Evolutionary conservation across 2,797 vertebrate genomes (phyloP), one percentile per base, ranked within the genome.

Genomic region (Spea hammondii): DNA sequence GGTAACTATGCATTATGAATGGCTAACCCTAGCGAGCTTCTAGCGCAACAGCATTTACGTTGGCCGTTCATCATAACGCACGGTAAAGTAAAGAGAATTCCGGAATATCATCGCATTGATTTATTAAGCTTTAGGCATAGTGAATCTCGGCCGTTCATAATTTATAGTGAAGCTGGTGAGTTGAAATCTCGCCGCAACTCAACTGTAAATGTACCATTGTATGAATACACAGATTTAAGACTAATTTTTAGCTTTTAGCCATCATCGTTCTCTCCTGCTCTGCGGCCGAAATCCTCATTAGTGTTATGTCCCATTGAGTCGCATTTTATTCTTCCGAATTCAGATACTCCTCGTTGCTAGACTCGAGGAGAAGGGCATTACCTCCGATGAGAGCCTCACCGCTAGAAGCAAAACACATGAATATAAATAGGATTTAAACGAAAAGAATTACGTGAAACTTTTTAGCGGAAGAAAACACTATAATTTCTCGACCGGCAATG

Each of bases 391-490:
- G 68, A 65, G 79, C 48, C 46, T 49, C 45, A 67, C 67, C 5
- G 62, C 79, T 76, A 17, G 53, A 13, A 76, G 79, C 50, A 51
- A 76, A 80, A 76, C 68, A 13, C 79, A 80, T 80, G 73, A 80
- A 76, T 80, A 71, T 72, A 76, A 80, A 80, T 80, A 17, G 79
- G 68, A 66, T 80, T 72, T 54, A 76, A 76, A 80, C 76, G 68
- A 60, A 80, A 76, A 80, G 68, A 66, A 72, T 70, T 55, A 69
- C 65, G 47, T 74, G 17, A 17, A 62, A 50, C 53, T 32, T 46
- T 49, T 44, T 49, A 7, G 62, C 8, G 46, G 11, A 47, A 78
- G 54, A 66, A 72, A 80, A 72, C 79, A 72, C 60, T 46, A 54
- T 51, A 12, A 76, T 72, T 66, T 59, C 68, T 59, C 51, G 45